Conservation (phyloP, 2,888 invertebrate species). For the Andrena dorsata region DNA sequence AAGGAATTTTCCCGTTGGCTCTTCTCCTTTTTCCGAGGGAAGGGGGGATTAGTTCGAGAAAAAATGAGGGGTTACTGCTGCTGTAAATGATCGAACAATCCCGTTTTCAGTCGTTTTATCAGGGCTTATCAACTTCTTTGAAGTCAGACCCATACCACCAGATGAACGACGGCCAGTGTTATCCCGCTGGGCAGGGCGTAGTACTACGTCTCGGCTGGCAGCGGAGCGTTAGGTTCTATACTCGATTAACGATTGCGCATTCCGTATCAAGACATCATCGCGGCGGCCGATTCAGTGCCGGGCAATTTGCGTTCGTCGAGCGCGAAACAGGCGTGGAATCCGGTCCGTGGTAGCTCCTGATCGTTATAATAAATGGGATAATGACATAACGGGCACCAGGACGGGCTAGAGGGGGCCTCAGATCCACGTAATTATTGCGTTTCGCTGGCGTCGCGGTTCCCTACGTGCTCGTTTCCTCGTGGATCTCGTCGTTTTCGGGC, state of each 20-base stretch:
- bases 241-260: slow-evolving; percentile 79
- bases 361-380: slow-evolving; percentile 81
- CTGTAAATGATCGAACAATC: not conserved
- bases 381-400: slow-evolving; percentile 76
- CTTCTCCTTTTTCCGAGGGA: too few species aligned
- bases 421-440: slow-evolving; percentile 77
- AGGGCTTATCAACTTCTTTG: not conserved
- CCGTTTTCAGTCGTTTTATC: not conserved
- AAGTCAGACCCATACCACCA: not conserved
- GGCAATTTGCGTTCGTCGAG: slow-evolving; percentile 79
- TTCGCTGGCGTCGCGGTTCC: slow-evolving; percentile 43
- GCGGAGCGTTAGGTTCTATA: slow-evolving; percentile 31
- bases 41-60: too few species aligned
- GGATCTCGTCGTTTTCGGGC: not conserved
- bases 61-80: too few species aligned
- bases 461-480: slow-evolving; percentile 33
- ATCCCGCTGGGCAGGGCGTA: not conserved
- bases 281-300: slow-evolving; percentile 60
- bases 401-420: slow-evolving; percentile 43
- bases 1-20: too few species aligned
- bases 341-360: slow-evolving; percentile 72
- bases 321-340: slow-evolving; percentile 79
- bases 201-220: not conserved
- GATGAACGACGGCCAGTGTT: slow-evolving; percentile 4
- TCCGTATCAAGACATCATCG: slow-evolving; percentile 80